A percentile compares a stretch with the other conserved stretches of the same genome.
These are phyloP conservation scores for Amphipyra tragopoginis DNA, from an alignment of 2,888 invertebrate species.

Conservation along the genomic window DNA sequence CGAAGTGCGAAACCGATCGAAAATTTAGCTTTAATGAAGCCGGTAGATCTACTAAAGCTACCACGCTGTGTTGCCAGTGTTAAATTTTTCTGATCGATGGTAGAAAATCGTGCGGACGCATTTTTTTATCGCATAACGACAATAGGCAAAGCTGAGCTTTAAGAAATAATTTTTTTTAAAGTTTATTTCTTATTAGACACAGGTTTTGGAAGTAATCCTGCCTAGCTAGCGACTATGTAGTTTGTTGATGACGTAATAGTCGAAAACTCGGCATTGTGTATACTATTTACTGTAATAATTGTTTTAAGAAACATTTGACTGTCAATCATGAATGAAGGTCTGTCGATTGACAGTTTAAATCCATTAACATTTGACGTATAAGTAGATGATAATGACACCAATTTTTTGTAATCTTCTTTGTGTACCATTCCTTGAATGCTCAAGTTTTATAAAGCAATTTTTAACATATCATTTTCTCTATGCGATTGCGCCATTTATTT, in stretches of 20 bases:
- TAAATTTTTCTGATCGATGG: conserved; percentile 71
- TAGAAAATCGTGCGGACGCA: conserved; percentile 60
- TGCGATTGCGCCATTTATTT: conserved; percentile 16
- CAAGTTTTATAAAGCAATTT: conserved; percentile 62
- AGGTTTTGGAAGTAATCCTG: conserved; percentile 37
- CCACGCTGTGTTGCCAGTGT: conserved; percentile 74
- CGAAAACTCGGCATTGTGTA: conserved; percentile 7
- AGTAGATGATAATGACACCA: conserved; percentile 28
- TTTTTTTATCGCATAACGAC: conserved; percentile 61
- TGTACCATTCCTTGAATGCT: conserved; percentile 68
- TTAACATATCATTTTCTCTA: conserved; percentile 46
- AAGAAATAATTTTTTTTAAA: conserved; percentile 36
- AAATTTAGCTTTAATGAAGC: conserved; percentile 70
- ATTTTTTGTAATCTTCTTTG: conserved; percentile 24
- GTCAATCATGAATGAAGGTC: background rate
- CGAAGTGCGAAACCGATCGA: conserved; percentile 56
- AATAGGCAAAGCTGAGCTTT: conserved; percentile 69
- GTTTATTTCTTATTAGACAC: conserved; percentile 21
- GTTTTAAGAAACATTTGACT: conserved; percentile 11
- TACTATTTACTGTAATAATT: conserved; percentile 15
- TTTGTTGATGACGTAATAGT: conserved; percentile 10
- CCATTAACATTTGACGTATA: conserved; percentile 16
- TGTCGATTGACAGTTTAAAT: conserved; percentile 18
- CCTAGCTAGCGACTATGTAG: conserved; percentile 33
- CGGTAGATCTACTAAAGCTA: conserved; percentile 77